Evolutionary conservation across 2,113 vertebrate genomes (phyloP).

Genomic region (Andinoacara biseriatus): DNA sequence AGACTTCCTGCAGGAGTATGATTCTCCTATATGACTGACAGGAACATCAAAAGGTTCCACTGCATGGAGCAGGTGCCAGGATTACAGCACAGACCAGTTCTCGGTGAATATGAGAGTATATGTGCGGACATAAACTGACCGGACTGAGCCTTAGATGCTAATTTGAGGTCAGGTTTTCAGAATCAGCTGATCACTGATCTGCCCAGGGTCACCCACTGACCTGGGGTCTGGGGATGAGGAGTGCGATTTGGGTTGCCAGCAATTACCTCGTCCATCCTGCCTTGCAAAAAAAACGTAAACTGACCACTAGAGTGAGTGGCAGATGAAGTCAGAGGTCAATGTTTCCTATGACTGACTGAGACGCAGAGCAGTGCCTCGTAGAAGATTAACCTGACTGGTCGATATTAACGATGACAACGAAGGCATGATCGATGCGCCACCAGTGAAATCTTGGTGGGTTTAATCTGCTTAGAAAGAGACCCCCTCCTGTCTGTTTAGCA

Average conservation of each 20-base stretch:
- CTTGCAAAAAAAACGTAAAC: constrained; percentile 14
- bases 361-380: constrained; percentile 76
- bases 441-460: constrained; percentile 25
- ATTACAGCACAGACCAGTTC: constrained; percentile 28
- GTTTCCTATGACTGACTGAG: constrained; percentile 56
- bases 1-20: constrained; percentile 95
- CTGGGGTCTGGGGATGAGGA: constrained; percentile 3
- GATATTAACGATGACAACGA: constrained; percentile 42
- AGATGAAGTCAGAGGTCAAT: constrained; percentile 52
- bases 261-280: constrained; percentile 53
- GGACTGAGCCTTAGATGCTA: constrained; percentile 40
- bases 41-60: constrained; percentile 26
- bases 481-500: constrained; percentile 41
- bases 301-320: constrained; percentile 54
- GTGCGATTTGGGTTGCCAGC: constrained; percentile 40
- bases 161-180: constrained; percentile 19
- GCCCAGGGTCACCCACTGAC: neutral
- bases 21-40: constrained; percentile 89
- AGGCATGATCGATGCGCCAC: constrained; percentile 11
- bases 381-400: constrained; percentile 71
- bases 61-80: constrained; percentile 20
- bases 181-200: constrained; percentile 25
- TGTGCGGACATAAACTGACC: constrained; percentile 26
- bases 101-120: constrained; percentile 4
- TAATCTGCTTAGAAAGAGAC: constrained; percentile 26